Conservation (phyloP, 2,797 vertebrate species). For the Scleropages formosus region DNA sequence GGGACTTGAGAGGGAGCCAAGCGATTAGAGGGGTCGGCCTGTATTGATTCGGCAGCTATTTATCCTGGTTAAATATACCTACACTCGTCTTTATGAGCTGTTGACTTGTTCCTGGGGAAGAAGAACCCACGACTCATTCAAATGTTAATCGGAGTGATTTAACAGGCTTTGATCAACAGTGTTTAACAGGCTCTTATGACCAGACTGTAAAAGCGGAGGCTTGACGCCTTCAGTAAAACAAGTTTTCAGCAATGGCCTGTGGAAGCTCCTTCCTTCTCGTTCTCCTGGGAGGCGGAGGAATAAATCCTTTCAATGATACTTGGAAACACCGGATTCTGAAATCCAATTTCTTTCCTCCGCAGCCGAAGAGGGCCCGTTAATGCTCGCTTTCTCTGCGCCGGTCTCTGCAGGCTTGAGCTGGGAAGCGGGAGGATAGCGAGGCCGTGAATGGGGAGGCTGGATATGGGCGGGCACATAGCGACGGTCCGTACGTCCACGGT, state of each 20-base stretch:
- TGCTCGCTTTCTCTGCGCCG: conserved; percentile 2
- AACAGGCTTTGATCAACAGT: conserved; percentile 30
- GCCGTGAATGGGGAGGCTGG: neutral
- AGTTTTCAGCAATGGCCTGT: neutral
- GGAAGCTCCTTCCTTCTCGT: neutral
- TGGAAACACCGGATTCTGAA: conserved; percentile 23
- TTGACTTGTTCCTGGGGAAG: conserved; percentile 46
- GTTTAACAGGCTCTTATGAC: conserved; percentile 33
- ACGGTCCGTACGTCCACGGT: neutral
- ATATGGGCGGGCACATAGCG: neutral
- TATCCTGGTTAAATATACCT: conserved; percentile 56
- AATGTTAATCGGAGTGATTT: conserved; percentile 32
- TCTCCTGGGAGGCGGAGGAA: conserved; percentile 23
- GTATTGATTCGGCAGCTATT: conserved; percentile 61
- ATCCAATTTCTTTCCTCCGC: conserved; percentile 17
- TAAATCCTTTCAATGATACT: conserved; percentile 27
- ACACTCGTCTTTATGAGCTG: conserved; percentile 43
- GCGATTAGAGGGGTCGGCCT: conserved; percentile 63
- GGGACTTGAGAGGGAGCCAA: conserved; percentile 51
- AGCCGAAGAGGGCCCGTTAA: conserved; percentile 14
- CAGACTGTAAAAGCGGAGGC: conserved; percentile 23
- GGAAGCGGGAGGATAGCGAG: neutral
- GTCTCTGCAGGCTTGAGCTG: neutral
- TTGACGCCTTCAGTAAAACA: conserved; percentile 21
- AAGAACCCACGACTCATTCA: conserved; percentile 36